Conservation (phyloP, 2,888 invertebrate genomes). For the Germaria angustata region DNA sequence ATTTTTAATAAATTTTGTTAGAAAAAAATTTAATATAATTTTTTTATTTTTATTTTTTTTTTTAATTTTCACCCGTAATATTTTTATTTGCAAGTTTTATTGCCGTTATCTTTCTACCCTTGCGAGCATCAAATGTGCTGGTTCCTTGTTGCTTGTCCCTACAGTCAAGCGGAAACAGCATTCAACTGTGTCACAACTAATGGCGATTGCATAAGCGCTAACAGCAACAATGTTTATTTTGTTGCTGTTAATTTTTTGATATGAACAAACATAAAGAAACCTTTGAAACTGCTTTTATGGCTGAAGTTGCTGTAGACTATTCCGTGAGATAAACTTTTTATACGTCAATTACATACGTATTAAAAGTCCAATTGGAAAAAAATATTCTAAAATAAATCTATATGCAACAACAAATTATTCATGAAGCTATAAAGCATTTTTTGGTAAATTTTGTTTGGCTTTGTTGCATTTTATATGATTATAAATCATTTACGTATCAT, state of each 20-base stretch:
- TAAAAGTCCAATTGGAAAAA: no score
- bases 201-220: slow-evolving; percentile 39
- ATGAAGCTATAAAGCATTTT: no score
- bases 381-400: not conserved
- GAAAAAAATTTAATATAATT: no score
- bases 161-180: slow-evolving; percentile 32
- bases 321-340: no score
- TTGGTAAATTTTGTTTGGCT: no score
- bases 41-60: no score
- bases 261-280: not conserved
- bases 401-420: not conserved
- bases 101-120: not conserved
- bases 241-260: slow-evolving; percentile 9
- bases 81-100: not conserved
- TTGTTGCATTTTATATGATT: no score
- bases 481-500: no score
- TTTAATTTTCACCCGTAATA: no score
- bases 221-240: slow-evolving; percentile 1
- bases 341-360: no score
- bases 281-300: not conserved
- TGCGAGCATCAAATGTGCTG: slow-evolving; percentile 1
- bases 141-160: not conserved
- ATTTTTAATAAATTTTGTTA: no score
- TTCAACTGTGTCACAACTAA: slow-evolving; percentile 47
- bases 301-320: not conserved